phyloP scores from a whole-genome alignment of 2,797 vertebrate species.

The Rhinichthys osculus region DNA sequence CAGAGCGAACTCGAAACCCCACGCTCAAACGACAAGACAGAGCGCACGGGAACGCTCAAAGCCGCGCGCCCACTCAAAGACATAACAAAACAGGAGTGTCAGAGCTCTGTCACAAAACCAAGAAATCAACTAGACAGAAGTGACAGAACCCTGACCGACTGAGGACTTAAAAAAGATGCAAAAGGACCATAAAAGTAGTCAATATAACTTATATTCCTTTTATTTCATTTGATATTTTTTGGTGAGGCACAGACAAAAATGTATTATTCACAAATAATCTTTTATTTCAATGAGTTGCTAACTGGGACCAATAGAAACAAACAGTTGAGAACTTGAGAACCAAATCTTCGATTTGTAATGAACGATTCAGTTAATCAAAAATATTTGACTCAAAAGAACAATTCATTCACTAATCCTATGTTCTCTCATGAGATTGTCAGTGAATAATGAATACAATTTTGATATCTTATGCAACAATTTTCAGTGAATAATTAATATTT shows the following conservation, averaged over 20 bases:
- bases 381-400: not conserved
- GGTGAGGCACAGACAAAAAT: not conserved
- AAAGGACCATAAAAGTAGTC: not conserved
- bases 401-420: not conserved
- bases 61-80: no score
- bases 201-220: not conserved
- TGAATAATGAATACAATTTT: not conserved
- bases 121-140: no score
- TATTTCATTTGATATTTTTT: not conserved
- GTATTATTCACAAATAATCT: not conserved
- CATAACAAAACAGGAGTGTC: no score
- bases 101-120: no score
- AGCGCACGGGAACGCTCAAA: no score
- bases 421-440: not conserved
- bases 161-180: no score
- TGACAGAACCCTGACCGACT: no score
- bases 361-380: not conserved
- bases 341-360: not conserved
- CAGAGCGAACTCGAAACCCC: no score
- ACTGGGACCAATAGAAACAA: not conserved
- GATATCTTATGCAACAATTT: not conserved
- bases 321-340: not conserved
- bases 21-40: no score
- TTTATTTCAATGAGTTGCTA: not conserved
- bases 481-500: not conserved